Evolutionary conservation across 2,113 vertebrate genomes (phyloP), one percentile per base, ranked within the genome.

Genomic region (Shinisaurus crocodilurus): DNA sequence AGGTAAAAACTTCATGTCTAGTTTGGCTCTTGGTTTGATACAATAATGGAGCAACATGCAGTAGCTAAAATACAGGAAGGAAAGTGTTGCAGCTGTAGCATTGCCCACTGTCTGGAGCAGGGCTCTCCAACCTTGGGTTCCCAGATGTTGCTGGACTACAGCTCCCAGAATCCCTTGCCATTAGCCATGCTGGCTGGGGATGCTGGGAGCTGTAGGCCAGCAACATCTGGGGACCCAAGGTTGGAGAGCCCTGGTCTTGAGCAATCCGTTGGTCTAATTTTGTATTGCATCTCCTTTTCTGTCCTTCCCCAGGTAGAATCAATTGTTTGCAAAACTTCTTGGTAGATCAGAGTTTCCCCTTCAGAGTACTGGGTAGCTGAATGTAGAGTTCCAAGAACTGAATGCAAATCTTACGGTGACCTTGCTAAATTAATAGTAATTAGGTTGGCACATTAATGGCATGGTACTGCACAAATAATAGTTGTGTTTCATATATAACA

Each of bases 401-500:
- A 54, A 18, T 82, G 45, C 3, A 82, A 72, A 72, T 63, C 7
- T 75, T 60, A 43, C 32, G 15, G 50, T 40, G 20, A 29, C n/a
- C n/a, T 70, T 54, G n/a, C 27, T 69, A 63, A 76, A 89, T 34
- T 63, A 48, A 75, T 34, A 76, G 54, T 32, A 60, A 25, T 37
- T 63, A 82, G 65, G 25, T 65, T 48, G 43, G 29, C 12, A 15
- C 9, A 48, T n/a, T 37, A 63, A 1, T 20, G 7, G 40, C 37
- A n/a, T n/a, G 57, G 8, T 48, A 48, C 43, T 9, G 54, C 43
- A 69, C 23, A 67, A 63, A 65, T 76, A 65, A 75, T 25, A 43
- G 81, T 90, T 95, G 74, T 70, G 63, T 81, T 93, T 82, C 50
- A n/a, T 70, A 90, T n/a, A n/a, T n/a, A n/a, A n/a, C n/a, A n/a